Evolutionary conservation across 1,140 invertebrate genomes (phyloP), one percentile per base, ranked within the genome.

Genomic region (Monochamus saltuarius): DNA sequence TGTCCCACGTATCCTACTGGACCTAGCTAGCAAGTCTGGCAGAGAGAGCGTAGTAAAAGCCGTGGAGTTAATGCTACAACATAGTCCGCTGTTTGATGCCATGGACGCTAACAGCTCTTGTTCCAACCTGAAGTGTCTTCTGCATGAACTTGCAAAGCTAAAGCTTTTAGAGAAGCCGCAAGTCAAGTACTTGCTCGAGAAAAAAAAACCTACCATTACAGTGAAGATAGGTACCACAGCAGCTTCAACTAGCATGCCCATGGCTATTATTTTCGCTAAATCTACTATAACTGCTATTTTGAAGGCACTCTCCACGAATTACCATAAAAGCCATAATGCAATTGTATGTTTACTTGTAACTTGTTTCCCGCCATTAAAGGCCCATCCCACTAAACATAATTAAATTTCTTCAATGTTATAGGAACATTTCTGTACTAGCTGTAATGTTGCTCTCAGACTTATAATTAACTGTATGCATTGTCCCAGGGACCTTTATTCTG

Each of bases 241-340:
- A 16, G 64, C 66, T 11, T 83, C 82, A 0, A 83, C 85, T 22
- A 79, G 82, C 1, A 89, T 91, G 65, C 85, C 86, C 8, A 86
- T 55, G 72, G 88, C 94, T n/a, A n/a, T 14, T 55, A 87, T 91
- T 54, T 83, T 89, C 65, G 93, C 93, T 4, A 93, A 97, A 76
- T 87, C 90, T 7, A 95, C 94, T 0, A 79, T 97, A 2, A 85
- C 87, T 10, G 90, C 89, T 6, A 91, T 97, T 64, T 80, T 97
- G 0, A 96, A 94, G 76, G 92, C 90, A 4, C 75, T 95, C 52
- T 89, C 91, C 67, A 87, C 90, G 6, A 93, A 95, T 77, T 91
- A 89, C 72, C 86, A 87, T 46, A 96, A 95, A 82, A 94, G 91
- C 63, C 92, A 94, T n/a, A n/a, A n/a, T n/a, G n/a, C n/a, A n/a